Conservation (phyloP, 2,888 invertebrate species). For the Eretmocerus hayati region DNA sequence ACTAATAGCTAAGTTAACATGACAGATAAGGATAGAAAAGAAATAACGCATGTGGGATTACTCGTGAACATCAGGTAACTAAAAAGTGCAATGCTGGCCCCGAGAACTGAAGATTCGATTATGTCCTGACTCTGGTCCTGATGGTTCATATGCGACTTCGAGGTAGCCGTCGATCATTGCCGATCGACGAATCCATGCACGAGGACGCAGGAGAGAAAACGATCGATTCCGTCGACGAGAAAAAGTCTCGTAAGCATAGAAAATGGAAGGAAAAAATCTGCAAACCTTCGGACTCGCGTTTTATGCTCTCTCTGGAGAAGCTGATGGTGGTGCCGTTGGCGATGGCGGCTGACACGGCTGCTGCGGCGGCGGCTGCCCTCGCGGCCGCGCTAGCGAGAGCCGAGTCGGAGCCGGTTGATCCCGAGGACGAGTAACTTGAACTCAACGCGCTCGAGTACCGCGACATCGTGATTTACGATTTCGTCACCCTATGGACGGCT, state of each 20-base stretch:
- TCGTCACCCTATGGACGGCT: background rate
- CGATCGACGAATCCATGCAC: no score
- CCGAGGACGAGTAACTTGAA: conserved; percentile 33
- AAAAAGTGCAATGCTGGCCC: no score
- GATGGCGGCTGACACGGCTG: conserved; percentile 54
- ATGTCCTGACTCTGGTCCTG: no score
- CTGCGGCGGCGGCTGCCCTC: conserved; percentile 50
- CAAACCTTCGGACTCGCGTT: conserved; percentile 40
- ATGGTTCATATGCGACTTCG: no score
- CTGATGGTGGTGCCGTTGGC: conserved; percentile 43
- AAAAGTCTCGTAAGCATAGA: background rate
- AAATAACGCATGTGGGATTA: no score
- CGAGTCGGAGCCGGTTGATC: background rate
- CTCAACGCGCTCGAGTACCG: conserved; percentile 43
- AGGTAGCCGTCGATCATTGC: no score
- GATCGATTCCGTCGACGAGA: background rate
- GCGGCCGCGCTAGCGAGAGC: conserved; percentile 36
- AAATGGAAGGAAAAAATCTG: background rate
- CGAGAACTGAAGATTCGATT: no score
- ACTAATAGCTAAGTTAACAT: no score
- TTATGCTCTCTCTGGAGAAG: conserved; percentile 30
- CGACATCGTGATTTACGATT: conserved; percentile 33
- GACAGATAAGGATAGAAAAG: no score
- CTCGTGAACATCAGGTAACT: no score
- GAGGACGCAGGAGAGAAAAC: no score